Base-by-base conservation (phyloP, 1,140 invertebrate species). In the Aporrectodea caliginosa region DNA sequence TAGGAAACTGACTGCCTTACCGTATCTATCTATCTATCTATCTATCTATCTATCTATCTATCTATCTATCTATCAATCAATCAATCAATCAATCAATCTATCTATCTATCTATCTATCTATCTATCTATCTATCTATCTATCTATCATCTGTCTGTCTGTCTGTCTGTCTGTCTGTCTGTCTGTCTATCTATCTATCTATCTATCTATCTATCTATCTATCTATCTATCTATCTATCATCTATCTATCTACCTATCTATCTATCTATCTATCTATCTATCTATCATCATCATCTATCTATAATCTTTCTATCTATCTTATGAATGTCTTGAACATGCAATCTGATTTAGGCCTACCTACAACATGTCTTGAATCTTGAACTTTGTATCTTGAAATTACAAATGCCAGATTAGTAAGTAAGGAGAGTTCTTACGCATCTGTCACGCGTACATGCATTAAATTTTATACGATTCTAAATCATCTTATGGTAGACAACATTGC, bases 21-120 rank as follows among this genome's bases (percentile, higher is more conserved):
- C 6, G 43, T 58, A 58, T 58, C 43, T 58, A 58, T 58, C 43
- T 58, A 58, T 58, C 43, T 58, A 58, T 58, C 43, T 58, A 58
- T 58, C 43, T 58, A 58, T 58, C 43, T 58, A 58, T 58, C 43
- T 58, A 58, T 58, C 43, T 58, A 58, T 58, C 43, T 58, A 58
- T 58, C 43, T 58, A 58, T 58, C 43, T 58, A 58, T 58, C 43
- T 58, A 58, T 58, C 43, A 12, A 58, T 58, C 43, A 12, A 58
- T 58, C 43, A 12, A 58, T 58, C 43, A 12, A 58, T 58, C 43
- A 12, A 58, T 58, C 43, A 12, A 58, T 58, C 43, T 58, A 58
- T 58, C 43, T 58, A 58, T 58, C 43, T 58, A 58, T 58, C 43
- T 58, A 58, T 58, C 43, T 58, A 22, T 58, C 43, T 58, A 22